A percentile compares a stretch with the other conserved stretches of the same genome.
Conservation (phyloP, 2,113 vertebrate species). For the Tyto alba region DNA sequence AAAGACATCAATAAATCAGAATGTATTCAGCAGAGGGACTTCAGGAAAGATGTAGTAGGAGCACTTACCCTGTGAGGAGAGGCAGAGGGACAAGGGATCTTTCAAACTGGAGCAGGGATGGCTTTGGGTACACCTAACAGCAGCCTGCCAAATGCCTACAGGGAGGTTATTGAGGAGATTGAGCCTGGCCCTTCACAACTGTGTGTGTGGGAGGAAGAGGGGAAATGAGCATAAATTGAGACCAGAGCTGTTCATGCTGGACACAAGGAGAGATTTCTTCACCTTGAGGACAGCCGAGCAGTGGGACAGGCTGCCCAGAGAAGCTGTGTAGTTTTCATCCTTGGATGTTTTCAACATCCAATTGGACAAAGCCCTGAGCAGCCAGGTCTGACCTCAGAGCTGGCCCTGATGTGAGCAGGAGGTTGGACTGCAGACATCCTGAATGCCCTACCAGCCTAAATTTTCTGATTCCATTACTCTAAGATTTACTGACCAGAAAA, state of each 20-base stretch:
- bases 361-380: not conserved
- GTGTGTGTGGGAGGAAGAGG: not conserved
- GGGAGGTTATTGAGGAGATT: not conserved
- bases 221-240: fast-evolving
- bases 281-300: not conserved
- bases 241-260: not conserved
- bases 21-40: not conserved
- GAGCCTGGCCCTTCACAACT: not conserved
- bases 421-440: not conserved
- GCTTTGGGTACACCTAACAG: not conserved
- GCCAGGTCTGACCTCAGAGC: not conserved
- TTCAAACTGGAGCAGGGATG: not conserved
- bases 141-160: not conserved
- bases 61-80: not conserved
- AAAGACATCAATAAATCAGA: not conserved
- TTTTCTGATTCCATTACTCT: not conserved
- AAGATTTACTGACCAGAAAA: not conserved
- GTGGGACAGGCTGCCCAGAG: not conserved
- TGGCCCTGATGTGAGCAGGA: not conserved
- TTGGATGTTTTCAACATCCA: not conserved
- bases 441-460: not conserved
- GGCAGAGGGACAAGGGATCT: not conserved
- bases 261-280: not conserved
- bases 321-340: not conserved
- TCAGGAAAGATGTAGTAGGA: not conserved